These are phyloP conservation scores for Cynoglossus semilaevis DNA, from an alignment of 2,113 vertebrate genomes.

Conservation along the genomic window DNA sequence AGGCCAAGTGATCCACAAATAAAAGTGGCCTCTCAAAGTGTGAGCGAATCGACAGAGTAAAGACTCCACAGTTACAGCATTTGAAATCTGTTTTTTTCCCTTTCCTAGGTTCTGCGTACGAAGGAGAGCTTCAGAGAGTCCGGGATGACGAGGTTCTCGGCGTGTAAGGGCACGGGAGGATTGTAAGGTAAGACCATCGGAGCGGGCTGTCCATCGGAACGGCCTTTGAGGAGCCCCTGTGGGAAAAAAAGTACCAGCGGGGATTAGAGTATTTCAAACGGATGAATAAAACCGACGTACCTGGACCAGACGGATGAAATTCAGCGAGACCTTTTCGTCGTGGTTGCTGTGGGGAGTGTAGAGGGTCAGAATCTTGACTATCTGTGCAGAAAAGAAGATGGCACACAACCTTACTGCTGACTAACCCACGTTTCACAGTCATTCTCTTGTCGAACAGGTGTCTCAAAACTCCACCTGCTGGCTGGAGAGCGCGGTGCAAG, in stretches of 20 bases:
- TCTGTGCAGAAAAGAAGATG: slow-evolving; percentile 58
- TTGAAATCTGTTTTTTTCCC: no score
- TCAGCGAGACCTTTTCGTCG: slow-evolving; percentile 72
- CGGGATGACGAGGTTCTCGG: slow-evolving; percentile 70
- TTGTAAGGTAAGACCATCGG: slow-evolving; percentile 75
- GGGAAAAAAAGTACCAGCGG: slow-evolving; percentile 1
- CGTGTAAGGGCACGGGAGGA: slow-evolving; percentile 28
- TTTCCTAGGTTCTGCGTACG: slow-evolving; percentile 62
- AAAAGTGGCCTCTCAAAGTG: no score
- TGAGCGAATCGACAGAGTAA: no score
- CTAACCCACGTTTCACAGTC: background rate
- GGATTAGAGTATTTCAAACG: background rate
- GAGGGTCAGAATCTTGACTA: slow-evolving; percentile 75
- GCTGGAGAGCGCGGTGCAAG: slow-evolving; percentile 76
- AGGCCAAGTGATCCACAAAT: no score
- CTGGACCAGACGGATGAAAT: slow-evolving; percentile 75
- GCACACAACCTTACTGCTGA: background rate
- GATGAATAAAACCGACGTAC: slow-evolving; percentile 36
- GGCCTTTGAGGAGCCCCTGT: slow-evolving; percentile 70
- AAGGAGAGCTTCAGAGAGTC: slow-evolving; percentile 71
- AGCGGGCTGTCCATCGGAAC: slow-evolving; percentile 47
- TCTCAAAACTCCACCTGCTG: slow-evolving; percentile 70
- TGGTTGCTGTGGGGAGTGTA: slow-evolving; percentile 72
- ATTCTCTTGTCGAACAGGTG: background rate
- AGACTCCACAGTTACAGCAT: no score